Evolutionary conservation across 1,140 invertebrate species (phyloP).

Genomic region (Nymphalis io): DNA sequence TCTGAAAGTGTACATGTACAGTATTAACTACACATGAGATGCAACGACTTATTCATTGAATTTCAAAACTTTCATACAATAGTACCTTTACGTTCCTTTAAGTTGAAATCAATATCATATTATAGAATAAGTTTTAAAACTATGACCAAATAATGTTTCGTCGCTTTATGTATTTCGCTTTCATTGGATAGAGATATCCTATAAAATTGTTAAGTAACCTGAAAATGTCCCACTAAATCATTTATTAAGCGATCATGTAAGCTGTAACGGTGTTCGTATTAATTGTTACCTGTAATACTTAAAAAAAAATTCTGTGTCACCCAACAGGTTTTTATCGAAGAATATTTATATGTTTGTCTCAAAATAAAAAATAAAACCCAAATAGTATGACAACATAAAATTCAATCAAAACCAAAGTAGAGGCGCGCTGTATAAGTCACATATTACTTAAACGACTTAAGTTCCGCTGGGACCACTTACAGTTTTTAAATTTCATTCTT

Average conservation of each 20-base stretch:
- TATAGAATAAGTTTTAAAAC: background rate
- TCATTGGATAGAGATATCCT: too few relatives aligned
- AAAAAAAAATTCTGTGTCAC: too few relatives aligned
- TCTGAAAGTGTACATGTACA: background rate
- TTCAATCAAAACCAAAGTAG: background rate
- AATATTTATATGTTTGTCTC: too few relatives aligned
- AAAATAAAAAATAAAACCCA: background rate
- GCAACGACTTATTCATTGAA: background rate
- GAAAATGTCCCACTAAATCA: too few relatives aligned
- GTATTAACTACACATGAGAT: too few relatives aligned
- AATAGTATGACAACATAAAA: background rate
- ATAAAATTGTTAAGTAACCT: too few relatives aligned
- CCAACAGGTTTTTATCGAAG: too few relatives aligned
- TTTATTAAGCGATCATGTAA: too few relatives aligned
- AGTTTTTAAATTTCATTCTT: slow-evolving; percentile 18
- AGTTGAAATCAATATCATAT: background rate
- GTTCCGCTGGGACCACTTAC: slow-evolving; percentile 8
- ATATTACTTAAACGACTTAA: slow-evolving; percentile 1
- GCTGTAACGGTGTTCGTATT: too few relatives aligned
- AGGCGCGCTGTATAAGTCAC: background rate
- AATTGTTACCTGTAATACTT: too few relatives aligned
- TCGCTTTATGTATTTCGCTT: too few relatives aligned
- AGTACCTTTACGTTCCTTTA: background rate
- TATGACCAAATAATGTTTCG: background rate
- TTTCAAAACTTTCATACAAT: background rate